A percentile compares a stretch with the other conserved stretches of the same genome.
Evolutionary conservation across 2,113 vertebrate species (phyloP).

Genomic region (Cairina moschata): DNA sequence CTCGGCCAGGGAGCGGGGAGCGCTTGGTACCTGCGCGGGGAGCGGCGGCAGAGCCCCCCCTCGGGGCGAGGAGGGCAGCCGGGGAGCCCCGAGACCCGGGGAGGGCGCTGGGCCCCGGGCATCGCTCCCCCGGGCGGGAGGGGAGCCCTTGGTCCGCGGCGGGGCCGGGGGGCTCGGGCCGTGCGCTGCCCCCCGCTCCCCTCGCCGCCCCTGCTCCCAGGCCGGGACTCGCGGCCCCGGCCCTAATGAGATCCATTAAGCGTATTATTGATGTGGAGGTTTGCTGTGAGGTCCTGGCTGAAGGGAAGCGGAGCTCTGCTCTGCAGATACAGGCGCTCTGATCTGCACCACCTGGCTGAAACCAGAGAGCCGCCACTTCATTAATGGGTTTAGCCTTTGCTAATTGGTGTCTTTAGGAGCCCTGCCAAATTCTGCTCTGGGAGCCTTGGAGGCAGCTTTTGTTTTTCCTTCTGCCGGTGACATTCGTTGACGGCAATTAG

Average conservation of each 20-base stretch:
- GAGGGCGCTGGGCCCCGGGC: neutral
- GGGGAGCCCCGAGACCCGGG: no score
- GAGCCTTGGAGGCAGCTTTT: constrained; percentile 43
- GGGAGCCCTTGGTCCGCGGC: neutral
- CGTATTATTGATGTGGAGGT: constrained; percentile 66
- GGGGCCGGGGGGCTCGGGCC: neutral
- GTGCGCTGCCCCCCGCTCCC: neutral
- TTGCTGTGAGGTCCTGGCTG: constrained; percentile 70
- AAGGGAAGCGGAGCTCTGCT: constrained; percentile 51
- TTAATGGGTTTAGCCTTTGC: constrained; percentile 77
- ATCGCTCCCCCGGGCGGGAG: neutral
- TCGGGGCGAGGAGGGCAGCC: no score
- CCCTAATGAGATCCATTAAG: constrained; percentile 72
- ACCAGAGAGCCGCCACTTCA: constrained; percentile 70
- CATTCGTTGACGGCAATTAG: constrained; percentile 40
- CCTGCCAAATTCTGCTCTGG: constrained; percentile 52
- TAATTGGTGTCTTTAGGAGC: constrained; percentile 77
- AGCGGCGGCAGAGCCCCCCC: no score
- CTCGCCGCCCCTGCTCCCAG: neutral
- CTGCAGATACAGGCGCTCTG: constrained; percentile 61
- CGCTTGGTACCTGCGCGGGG: neutral
- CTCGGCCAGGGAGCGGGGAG: neutral
- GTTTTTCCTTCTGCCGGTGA: constrained; percentile 50
- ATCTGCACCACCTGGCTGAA: constrained; percentile 77
- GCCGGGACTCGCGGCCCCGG: neutral